phyloP scores from a whole-genome alignment of 2,888 invertebrate genomes.

The Papilio elwesi region DNA sequence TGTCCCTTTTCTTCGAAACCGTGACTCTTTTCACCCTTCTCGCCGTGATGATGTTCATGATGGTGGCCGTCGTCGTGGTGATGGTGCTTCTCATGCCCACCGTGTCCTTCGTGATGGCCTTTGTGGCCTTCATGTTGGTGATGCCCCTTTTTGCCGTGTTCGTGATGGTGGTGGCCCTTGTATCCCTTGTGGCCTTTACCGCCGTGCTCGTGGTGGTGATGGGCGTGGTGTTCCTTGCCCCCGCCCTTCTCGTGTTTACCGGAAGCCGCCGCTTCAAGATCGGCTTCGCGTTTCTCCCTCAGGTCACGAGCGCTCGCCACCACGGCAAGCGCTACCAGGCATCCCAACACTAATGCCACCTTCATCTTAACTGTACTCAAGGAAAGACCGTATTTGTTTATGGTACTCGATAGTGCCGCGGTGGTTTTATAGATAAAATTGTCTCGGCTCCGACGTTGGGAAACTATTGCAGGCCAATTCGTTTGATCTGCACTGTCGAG shows the following conservation, averaged over 20 bases:
- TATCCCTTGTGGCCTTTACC: constrained; percentile 88
- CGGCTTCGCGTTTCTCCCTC: constrained; percentile 75
- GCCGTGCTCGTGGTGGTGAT: constrained; percentile 86
- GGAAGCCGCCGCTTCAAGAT: constrained; percentile 81
- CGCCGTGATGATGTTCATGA: constrained; percentile 85
- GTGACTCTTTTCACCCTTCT: constrained; percentile 86
- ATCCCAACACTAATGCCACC: constrained; percentile 63
- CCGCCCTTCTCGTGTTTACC: constrained; percentile 80
- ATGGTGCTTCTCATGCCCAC: constrained; percentile 86
- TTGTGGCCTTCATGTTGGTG: constrained; percentile 87
- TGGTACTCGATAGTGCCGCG: constrained; percentile 60
- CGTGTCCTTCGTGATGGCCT: constrained; percentile 84
- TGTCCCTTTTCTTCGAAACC: constrained; percentile 85
- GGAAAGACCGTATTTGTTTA: constrained; percentile 59
- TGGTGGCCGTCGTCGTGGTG: constrained; percentile 87
- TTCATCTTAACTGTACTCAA: constrained; percentile 66
- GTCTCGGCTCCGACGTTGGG: constrained; percentile 66
- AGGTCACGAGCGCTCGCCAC: constrained; percentile 73
- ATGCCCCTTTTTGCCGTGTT: constrained; percentile 88
- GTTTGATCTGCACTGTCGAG: constrained; percentile 67
- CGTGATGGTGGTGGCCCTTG: constrained; percentile 86
- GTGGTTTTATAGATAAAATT: constrained; percentile 79
- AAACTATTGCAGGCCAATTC: constrained; percentile 66
- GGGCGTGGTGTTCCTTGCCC: constrained; percentile 86
- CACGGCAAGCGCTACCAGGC: constrained; percentile 68